Percentiles rank a stretch among this genome's conserved stretches.
phyloP scores from a whole-genome alignment of 1,140 invertebrate genomes.

The Calycopis cecrops region DNA sequence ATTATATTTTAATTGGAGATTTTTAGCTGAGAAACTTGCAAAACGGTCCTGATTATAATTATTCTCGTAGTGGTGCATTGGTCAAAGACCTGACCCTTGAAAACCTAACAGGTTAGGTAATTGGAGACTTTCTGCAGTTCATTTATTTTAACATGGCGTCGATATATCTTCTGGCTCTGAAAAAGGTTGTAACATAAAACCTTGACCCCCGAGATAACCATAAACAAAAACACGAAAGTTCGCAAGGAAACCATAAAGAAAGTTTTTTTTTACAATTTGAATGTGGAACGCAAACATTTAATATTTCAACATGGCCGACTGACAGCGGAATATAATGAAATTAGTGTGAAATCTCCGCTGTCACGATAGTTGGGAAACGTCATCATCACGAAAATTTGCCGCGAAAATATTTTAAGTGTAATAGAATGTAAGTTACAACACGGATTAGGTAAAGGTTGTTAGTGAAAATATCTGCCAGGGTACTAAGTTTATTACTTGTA shows the following conservation, averaged over 20 bases:
- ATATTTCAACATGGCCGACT: constrained; percentile 28
- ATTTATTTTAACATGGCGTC: too few relatives aligned
- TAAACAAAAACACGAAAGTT: neutral
- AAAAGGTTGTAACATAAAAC: too few relatives aligned
- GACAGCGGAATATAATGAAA: constrained; percentile 31
- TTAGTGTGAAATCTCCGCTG: constrained; percentile 42
- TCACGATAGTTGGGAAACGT: constrained; percentile 52
- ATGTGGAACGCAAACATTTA: constrained; percentile 23
- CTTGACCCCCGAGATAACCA: neutral
- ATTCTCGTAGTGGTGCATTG: too few relatives aligned
- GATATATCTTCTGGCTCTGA: too few relatives aligned
- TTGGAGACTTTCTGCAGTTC: too few relatives aligned
- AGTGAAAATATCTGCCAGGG: neutral
- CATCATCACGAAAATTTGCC: constrained; percentile 17
- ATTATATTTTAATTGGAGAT: too few relatives aligned
- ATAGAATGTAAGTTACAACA: neutral
- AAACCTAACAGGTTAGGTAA: too few relatives aligned
- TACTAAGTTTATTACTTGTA: too few relatives aligned
- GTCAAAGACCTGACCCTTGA: too few relatives aligned
- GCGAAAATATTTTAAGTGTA: constrained; percentile 12
- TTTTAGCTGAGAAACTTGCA: too few relatives aligned
- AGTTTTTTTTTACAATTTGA: constrained; percentile 20
- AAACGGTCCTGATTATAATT: too few relatives aligned
- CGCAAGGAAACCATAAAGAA: constrained; percentile 7
- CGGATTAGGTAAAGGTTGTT: neutral